A percentile compares a stretch with the other conserved stretches of the same genome.
Conservation (phyloP, 92 coral and sea anemone genomes). For the Palythoa heliodiscus region DNA sequence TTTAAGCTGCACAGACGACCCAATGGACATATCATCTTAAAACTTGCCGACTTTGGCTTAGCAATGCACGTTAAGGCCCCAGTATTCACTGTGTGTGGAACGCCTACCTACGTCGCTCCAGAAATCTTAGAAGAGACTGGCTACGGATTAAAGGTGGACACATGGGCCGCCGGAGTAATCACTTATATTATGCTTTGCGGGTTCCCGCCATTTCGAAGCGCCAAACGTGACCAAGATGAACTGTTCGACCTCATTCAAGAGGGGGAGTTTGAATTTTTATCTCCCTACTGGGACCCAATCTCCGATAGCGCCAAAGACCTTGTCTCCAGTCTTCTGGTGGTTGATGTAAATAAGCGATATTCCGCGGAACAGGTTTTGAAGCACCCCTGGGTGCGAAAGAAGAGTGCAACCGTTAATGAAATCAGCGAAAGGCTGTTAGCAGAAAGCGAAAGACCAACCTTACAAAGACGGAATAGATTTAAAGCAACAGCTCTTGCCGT, state of each 20-base stretch:
- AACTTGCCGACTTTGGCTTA: constrained; percentile 96
- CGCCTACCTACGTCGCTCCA: constrained; percentile 98
- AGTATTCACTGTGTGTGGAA: constrained; percentile 95
- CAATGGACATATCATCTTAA: constrained; percentile 78
- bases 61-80: constrained; percentile 93
- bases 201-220: constrained; percentile 99
- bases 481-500: constrained; percentile 95
- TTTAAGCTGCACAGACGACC: constrained; percentile 83
- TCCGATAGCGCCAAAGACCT: constrained; percentile 89
- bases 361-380: constrained; percentile 82
- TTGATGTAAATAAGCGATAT: constrained; percentile 62
- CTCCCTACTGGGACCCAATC: constrained; percentile 95
- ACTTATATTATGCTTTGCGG: constrained; percentile 99
- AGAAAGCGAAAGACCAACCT: constrained; percentile 34
- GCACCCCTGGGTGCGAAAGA: constrained; percentile 80
- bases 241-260: constrained; percentile 88
- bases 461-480: constrained; percentile 67
- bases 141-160: constrained; percentile 95
- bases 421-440: constrained; percentile 55
- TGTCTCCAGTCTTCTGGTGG: constrained; percentile 77
- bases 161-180: constrained; percentile 99
- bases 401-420: constrained; percentile 55
- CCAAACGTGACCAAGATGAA: constrained; percentile 96
- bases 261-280: constrained; percentile 89
- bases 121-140: constrained; percentile 97